Evolutionary conservation across 1,140 invertebrate species (phyloP), one percentile per base, ranked within the genome.

Genomic region (Orius insidiosus): DNA sequence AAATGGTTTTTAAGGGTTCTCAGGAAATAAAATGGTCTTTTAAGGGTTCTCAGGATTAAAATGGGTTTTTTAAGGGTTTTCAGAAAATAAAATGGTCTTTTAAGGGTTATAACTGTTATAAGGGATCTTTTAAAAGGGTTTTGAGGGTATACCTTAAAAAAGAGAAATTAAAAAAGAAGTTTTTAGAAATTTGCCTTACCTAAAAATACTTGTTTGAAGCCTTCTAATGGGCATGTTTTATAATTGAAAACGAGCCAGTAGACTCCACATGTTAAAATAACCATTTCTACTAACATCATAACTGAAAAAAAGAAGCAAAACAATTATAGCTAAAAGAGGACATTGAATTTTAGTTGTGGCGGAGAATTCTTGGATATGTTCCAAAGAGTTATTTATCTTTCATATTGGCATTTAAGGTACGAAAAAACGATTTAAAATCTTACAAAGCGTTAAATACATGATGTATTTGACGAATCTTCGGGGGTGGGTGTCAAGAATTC

Each of bases 201-300:
- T 60, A 90, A 63, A 52, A 85, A 70, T 46, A 78, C 72, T 59
- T 82, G 76, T 60, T 82, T 85, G 30, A 76, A 72, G 53, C 71
- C 66, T 51, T 75, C 71, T 42, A 76, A 67, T 30, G 74, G 71
- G 59, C 83, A 85, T 14, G 68, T 67, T 49, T 70, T 58, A 61
- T 85, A 87, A 59, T 78, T 75, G 52, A 69, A 61, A 10, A 67
- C 61, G 33, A 87, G 60, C 83, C 84, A 87, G 18, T 77, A 68
- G 31, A 83, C 69, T 45, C 82, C 82, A 42, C 80, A 65, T 10
- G 78, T 68, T 49, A 85, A 61, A 82, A 81, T 86, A 47, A 71
- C 71, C 45, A 80, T 68, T 64, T 87, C 84, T 42, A 82, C 69
- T 36, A 82, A 54, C 59, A 86, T 69, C 45, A 87, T 65, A 56